A percentile compares a stretch with the other conserved stretches of the same genome.
Conservation (phyloP, 2,888 invertebrate genomes). For the Stenchaetothrips biformis region DNA sequence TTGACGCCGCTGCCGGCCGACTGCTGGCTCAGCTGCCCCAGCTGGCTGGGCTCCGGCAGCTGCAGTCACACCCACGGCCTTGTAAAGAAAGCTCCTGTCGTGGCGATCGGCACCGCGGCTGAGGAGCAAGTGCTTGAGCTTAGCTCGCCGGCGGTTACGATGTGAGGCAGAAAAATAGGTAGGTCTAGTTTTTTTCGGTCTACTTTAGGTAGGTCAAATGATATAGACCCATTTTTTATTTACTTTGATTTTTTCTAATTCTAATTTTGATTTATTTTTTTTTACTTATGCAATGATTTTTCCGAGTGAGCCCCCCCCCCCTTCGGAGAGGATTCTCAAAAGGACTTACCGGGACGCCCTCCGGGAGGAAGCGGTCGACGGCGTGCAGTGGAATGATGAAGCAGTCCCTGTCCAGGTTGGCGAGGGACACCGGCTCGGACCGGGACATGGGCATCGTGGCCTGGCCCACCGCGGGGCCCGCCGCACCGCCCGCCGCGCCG, state of each 20-base stretch:
- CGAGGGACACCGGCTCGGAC: conserved; percentile 70
- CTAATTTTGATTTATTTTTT: too few species aligned
- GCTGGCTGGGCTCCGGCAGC: conserved; percentile 9
- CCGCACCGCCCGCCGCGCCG: conserved; percentile 37
- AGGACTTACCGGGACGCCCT: conserved; percentile 71
- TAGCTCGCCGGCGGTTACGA: too few species aligned
- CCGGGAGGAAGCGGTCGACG: conserved; percentile 80
- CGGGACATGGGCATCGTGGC: conserved; percentile 45
- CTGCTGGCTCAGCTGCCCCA: neutral
- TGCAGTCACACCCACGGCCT: neutral
- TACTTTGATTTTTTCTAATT: too few species aligned
- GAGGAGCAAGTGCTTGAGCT: too few species aligned
- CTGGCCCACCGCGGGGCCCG: conserved; percentile 40
- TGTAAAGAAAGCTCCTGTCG: neutral
- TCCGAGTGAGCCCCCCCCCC: too few species aligned
- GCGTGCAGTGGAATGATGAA: conserved; percentile 90
- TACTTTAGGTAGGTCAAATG: too few species aligned
- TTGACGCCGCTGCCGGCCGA: conserved; percentile 47
- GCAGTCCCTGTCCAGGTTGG: conserved; percentile 81
- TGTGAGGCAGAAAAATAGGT: too few species aligned
- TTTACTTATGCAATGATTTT: too few species aligned
- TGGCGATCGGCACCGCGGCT: neutral
- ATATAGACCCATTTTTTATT: too few species aligned
- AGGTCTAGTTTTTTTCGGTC: too few species aligned
- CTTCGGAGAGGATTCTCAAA: conserved; percentile 40